Evolutionary conservation across 2,797 vertebrate species (phyloP), one percentile per base, ranked within the genome.

Genomic region (Lates japonicus): DNA sequence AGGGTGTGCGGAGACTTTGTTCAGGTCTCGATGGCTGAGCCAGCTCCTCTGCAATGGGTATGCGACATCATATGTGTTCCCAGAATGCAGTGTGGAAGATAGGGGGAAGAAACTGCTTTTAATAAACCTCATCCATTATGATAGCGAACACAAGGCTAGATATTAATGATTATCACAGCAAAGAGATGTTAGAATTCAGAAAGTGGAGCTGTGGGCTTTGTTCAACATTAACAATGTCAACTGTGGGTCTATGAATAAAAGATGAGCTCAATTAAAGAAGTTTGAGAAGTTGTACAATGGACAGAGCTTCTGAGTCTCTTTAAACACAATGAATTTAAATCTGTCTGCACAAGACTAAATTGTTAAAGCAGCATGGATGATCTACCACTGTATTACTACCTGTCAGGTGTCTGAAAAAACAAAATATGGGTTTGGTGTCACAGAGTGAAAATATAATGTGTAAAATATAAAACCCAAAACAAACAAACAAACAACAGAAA

Each of bases 1-100:
- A 92, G 95, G 22, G 87, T 83, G 71, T 96, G 95, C 59, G 91
- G 91, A 64, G 96, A 96, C 80, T 95, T 90, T 76, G 93, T 96
- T 49, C 88, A 95, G 70, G 85, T 96, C 63, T 96, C 25, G 94
- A 95, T 59, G 94, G 93, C 16, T 35, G 85, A 35, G 41, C 87
- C 14, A 90, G 93, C 46, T 90, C 94, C 0, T 74, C 85, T 51
- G 62, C 51, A 52, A 8, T 93, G 63, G 90, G 95, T 95, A 76
- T 87, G 88, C 54, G 25, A 41, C 25, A 29, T 20, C 13, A 12
- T 14, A 63, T 42, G 58, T 44, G 20, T 48, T 63, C 35, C 8
- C 33, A 52, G 42, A 12, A 10, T 51, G 42, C 33, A 58, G 25
- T 51, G 17, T 48, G 35, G 29, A 61, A 65, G 31, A 44, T 7